Conservation (phyloP, 2,888 invertebrate species). For the Metopia argyrocephala region DNA sequence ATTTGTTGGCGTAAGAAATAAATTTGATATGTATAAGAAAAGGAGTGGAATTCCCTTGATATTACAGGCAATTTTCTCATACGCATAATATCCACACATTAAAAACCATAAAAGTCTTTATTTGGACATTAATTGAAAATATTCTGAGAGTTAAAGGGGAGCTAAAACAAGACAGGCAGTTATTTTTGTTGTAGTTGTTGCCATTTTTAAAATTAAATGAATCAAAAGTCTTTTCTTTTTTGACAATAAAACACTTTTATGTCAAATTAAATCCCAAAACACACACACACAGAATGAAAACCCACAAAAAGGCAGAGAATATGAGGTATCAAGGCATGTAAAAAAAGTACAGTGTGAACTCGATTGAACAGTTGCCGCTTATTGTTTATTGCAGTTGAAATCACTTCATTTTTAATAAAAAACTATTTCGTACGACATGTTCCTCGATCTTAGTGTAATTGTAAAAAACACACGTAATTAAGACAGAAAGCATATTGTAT, state of each 20-base stretch:
- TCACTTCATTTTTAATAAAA: no score
- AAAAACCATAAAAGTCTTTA: not conserved
- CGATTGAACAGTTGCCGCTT: conserved; percentile 36
- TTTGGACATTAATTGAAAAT: not conserved
- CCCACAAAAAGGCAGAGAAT: conserved; percentile 8
- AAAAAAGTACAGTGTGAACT: conserved; percentile 16
- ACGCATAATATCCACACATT: not conserved
- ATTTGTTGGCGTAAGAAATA: not conserved
- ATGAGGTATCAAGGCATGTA: not conserved
- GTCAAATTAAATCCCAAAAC: conserved; percentile 43
- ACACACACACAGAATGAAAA: conserved; percentile 17
- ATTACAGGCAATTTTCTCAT: not conserved
- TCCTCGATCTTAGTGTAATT: no score
- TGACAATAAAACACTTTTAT: conserved; percentile 34
- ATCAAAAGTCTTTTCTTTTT: no score
- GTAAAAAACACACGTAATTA: no score
- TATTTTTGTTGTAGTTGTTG: not conserved
- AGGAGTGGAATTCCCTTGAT: not conserved
- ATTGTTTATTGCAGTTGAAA: no score
- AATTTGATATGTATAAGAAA: no score
- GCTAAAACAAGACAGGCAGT: conserved; percentile 4
- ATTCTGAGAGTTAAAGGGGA: conserved; percentile 35
- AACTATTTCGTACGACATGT: no score
- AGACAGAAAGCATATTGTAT: no score
- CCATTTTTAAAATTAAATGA: no score